Base-by-base conservation (phyloP, 2,797 vertebrate species). In the Pagetopsis macropterus region DNA sequence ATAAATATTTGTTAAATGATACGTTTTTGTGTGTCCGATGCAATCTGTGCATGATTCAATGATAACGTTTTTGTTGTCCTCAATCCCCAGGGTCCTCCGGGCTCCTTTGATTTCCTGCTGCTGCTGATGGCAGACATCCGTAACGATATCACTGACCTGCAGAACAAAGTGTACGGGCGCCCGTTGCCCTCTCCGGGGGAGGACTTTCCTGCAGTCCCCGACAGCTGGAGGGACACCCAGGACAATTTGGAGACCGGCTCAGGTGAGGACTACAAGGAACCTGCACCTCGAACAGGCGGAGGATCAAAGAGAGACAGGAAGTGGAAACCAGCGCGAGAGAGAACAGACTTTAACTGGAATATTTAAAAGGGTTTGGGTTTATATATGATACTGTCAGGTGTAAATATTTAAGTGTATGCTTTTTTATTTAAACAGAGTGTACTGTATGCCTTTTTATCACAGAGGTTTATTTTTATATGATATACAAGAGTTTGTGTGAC, bases 71-170 rank as follows among this genome's bases (percentile, higher is more conserved):
- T 46, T 56, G 7, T 70, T 54, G 6, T 51, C 0, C 44, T 77
- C 19, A 2, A 66, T 65, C 19, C 17, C n/a, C 81, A 99, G 97
- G 98, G 98, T 14, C 96, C 96, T 2, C 98, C 98, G 0, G 97
- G 97, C 71, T 99, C 98, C 57, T 99, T 99, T 27, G 97, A 99
- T 78, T 98, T 99, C 93, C 93, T 99, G 41, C 90, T 99, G 15
- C 93, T 99, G 48, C 93, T 99, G 88, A 96, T 99, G 97, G 97
- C 98, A 2, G 97, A 99, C 87, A 96, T 99, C 86, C 96, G 96
- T 70, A 97, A 98, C 0, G 97, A 99, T 88, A 99, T 98, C 0
- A 91, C 95, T 0, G 97, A 98, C 76, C 94, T 99, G 66, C 96
- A 98, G 88, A 96, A 92, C 66, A 95, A 95, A 86, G 96, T 98